Evolutionary conservation across 92 coral and sea anemone species (phyloP).

Genomic region (Plumapathes pennacea): DNA sequence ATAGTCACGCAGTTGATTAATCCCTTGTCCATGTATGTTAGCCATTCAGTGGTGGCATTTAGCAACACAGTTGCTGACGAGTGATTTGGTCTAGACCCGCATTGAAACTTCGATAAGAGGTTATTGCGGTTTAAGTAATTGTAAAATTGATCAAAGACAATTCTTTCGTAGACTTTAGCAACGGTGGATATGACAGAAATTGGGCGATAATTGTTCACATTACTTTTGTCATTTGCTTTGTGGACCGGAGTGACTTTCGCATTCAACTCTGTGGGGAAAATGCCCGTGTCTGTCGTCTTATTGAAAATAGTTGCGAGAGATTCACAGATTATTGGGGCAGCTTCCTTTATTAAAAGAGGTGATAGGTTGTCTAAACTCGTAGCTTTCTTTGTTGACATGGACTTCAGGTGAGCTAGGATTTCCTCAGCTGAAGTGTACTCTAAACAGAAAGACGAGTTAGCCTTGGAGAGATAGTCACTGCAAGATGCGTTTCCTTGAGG

Average conservation of each 20-base stretch:
- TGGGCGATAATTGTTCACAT: slow-evolving; percentile 15
- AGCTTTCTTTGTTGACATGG: neutral
- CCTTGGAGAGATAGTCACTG: slow-evolving; percentile 1
- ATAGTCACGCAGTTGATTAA: slow-evolving; percentile 24
- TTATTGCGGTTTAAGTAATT: slow-evolving; percentile 14
- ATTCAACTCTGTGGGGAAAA: slow-evolving; percentile 40
- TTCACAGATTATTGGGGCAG: neutral
- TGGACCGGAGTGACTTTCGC: slow-evolving; percentile 23
- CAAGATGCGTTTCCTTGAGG: neutral
- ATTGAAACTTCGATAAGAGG: slow-evolving; percentile 5
- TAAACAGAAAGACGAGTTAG: no score
- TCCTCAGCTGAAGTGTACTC: neutral
- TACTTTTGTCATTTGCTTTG: slow-evolving; percentile 16
- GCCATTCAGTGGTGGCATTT: slow-evolving; percentile 30
- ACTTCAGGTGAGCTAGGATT: neutral
- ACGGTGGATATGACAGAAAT: slow-evolving; percentile 3
- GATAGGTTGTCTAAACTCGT: neutral
- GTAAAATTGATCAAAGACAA: slow-evolving; percentile 8
- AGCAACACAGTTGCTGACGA: slow-evolving; percentile 24
- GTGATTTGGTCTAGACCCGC: slow-evolving; percentile 26
- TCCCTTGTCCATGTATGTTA: slow-evolving; percentile 28
- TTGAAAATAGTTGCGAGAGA: neutral
- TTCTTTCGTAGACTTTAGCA: slow-evolving; percentile 17
- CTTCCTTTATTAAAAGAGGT: neutral
- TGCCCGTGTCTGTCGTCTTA: slow-evolving; percentile 6